Evolutionary conservation across 2,797 vertebrate species (phyloP), one percentile per base, ranked within the genome.

Genomic region (Pseudomugil tenellus): DNA sequence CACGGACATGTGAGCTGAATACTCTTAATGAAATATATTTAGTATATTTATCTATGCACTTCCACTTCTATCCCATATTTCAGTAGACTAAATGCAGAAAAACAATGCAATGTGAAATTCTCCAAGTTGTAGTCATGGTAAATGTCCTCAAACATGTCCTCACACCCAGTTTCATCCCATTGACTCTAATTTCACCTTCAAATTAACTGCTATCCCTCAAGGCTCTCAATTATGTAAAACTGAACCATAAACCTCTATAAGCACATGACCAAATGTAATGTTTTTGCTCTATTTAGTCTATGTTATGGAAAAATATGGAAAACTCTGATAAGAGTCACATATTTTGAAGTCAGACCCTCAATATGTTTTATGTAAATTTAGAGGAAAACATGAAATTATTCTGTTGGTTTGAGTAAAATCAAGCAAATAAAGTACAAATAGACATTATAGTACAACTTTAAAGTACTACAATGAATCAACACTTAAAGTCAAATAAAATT

Each of bases 181-280:
- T 59, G 58, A 59, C 39, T 32, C n/a, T 43, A n/a, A 29, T 43
- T 41, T 59, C 25, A 43, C 26, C 37, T 29, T 59, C 16, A 29
- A 31, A 59, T 59, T 37, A n/a, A 23, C 8, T 29, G 37, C 17
- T 29, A 17, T 13, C 46, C 39, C 37, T 29, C 19, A 13, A 46
- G 10, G 14, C 51, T 28, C 51, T 26, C 6, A 28, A 2, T 28
- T 53, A 29, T 53, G 51, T 28, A 53, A 53, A 28, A 17, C 26
- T 5, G 13, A 53, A 53, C 26, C 26, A 29, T 16, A 53, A 28
- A 16, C 51, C 25, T 53, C 26, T 53, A 12, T 26, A 53, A 53
- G 6, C 29, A 53, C 23, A 53, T 29, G 7, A 28, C 25, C 51
- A 28, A 12, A 25, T 23, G 48, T 17, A 28, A 16, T 8, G 16